Evolutionary conservation across 2,797 vertebrate species (phyloP).

Genomic region (Crocodylus rhombifer): DNA sequence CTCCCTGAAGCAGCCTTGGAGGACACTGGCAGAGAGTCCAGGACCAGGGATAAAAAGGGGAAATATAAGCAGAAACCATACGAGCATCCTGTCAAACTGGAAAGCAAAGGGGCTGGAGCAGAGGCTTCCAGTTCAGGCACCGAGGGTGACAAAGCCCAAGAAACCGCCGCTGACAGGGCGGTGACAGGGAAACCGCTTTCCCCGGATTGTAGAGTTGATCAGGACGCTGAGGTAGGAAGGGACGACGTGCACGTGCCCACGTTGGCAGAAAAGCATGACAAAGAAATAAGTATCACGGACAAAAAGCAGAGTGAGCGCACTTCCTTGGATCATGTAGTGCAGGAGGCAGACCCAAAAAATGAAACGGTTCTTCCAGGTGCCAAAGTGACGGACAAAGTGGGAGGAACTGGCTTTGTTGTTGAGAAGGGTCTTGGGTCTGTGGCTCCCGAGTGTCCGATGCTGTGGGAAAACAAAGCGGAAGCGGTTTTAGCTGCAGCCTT

Average conservation of each 20-base stretch:
- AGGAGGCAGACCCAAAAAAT: fast-evolving
- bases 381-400: neutral
- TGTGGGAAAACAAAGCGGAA: neutral
- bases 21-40: neutral
- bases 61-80: fast-evolving
- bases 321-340: neutral
- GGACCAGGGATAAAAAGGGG: neutral
- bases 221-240: fast-evolving
- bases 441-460: neutral
- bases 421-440: neutral
- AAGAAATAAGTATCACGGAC: neutral
- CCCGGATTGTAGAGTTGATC: neutral
- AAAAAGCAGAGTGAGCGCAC: fast-evolving
- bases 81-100: fast-evolving
- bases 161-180: neutral
- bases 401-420: fast-evolving
- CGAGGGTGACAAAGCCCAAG: neutral
- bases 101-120: neutral
- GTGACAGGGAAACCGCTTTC: neutral
- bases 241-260: fast-evolving
- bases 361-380: neutral
- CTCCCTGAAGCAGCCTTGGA: neutral
- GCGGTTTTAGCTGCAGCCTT: neutral
- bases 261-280: fast-evolving
- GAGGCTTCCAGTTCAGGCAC: neutral